Evolutionary conservation across 1,140 invertebrate species (phyloP).

Genomic region (Megalopta genalis): DNA sequence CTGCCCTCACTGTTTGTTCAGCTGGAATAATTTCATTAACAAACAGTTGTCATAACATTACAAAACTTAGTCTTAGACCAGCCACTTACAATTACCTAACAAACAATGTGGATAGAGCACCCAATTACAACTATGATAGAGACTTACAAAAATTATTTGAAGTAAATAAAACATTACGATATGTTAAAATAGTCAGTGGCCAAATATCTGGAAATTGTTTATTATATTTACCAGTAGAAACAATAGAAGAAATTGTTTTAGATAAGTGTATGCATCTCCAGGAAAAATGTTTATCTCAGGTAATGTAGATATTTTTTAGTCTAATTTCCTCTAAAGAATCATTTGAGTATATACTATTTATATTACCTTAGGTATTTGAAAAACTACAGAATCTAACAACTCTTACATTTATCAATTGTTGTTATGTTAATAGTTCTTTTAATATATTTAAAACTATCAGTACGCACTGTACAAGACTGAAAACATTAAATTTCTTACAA

Average conservation of each 20-base stretch:
- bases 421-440: slow-evolving; percentile 48
- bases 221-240: slow-evolving; percentile 60
- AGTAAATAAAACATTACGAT: slow-evolving; percentile 66
- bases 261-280: slow-evolving; percentile 47
- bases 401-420: slow-evolving; percentile 51
- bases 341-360: not conserved
- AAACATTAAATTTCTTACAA: slow-evolving; percentile 32
- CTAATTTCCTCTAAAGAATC: not conserved
- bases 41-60: slow-evolving; percentile 67
- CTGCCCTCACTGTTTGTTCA: slow-evolving; percentile 62
- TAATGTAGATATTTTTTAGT: slow-evolving; percentile 44
- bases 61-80: slow-evolving; percentile 65
- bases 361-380: slow-evolving; percentile 56
- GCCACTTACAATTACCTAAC: slow-evolving; percentile 35
- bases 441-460: slow-evolving; percentile 54
- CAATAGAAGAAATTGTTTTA: slow-evolving; percentile 68
- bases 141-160: slow-evolving; percentile 71
- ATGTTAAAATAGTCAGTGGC: slow-evolving; percentile 59
- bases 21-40: slow-evolving; percentile 70
- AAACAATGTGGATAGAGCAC: too few species aligned
- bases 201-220: slow-evolving; percentile 70
- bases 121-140: slow-evolving; percentile 61
- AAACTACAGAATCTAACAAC: slow-evolving; percentile 58
- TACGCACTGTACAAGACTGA: slow-evolving; percentile 49
- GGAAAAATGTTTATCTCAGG: slow-evolving; percentile 33